Base-by-base conservation (phyloP, 2,113 vertebrate genomes). In the Microcebus ravelobensis region DNA sequence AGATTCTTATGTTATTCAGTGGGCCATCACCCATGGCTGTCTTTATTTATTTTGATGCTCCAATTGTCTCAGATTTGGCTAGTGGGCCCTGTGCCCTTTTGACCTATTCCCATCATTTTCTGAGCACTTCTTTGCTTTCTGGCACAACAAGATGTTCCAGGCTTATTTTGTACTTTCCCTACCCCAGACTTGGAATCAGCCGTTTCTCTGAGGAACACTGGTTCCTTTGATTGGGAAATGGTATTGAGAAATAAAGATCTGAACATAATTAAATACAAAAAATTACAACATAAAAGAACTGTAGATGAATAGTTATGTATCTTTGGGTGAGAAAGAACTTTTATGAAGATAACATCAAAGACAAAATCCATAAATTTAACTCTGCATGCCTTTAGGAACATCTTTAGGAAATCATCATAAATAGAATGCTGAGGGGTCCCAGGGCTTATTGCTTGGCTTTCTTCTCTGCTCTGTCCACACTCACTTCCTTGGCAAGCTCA, bases 191-290 rank as follows among this genome's bases (percentile, higher is more conserved):
- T 92, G 91, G 91, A 92, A 73, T 73, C 48, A 82, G 20, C n/a
- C 84, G 74, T 87, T 92, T 92, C 84, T 92, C 68, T 92, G 74
- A 90, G 20, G 80, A 90, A 87, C 63, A 48, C 42, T 61, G 29
- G 12, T 86, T 84, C 14, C 55, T 90, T 94, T 67, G 81, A 79
- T 31, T 96, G 67, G 87, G 45, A 91, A 76, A 65, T 57, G 23
- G 13, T 45, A 79, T n/a, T 70, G n/a, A 70, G 67, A 85, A 96
- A 74, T 59, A 55, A 94, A 94, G 39, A 70, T 86, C 63, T 71
- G 84, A 83, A 68, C 31, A 90, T 85, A 93, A 91, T 95, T 50
- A 95, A 92, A 91, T 71, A 59, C 57, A 45, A 88, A 94, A 80
- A 86, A 36, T 82, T 83, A 42, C 84, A 71, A 63, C 34, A 77